A percentile compares a stretch with the other conserved stretches of the same genome.
These are phyloP conservation scores for Drosophila tani DNA, from an alignment of 1,140 invertebrate genomes.

Conservation along the genomic window DNA sequence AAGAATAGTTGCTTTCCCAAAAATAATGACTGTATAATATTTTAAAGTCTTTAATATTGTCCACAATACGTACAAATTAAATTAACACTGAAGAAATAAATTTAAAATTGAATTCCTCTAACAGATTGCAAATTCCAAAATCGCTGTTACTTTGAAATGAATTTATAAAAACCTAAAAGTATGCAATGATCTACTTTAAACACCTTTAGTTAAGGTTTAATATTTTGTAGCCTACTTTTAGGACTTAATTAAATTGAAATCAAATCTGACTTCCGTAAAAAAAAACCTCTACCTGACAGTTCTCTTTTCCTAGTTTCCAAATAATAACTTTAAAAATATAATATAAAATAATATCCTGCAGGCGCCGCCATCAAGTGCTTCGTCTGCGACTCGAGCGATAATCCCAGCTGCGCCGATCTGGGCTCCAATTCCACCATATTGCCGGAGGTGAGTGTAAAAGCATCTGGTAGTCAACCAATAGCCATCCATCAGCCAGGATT, in stretches of 20 bases:
- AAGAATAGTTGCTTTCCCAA: background rate
- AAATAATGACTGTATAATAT: background rate
- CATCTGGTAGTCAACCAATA: background rate
- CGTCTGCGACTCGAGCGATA: constrained; percentile 92
- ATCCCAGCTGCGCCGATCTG: constrained; percentile 88
- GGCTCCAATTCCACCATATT: constrained; percentile 71
- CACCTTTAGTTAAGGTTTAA: background rate
- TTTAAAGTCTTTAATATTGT: background rate
- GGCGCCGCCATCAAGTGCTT: constrained; percentile 89
- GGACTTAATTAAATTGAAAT: no score
- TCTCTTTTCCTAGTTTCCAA: background rate
- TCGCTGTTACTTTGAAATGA: background rate
- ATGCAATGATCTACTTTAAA: background rate
- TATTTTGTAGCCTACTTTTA: background rate
- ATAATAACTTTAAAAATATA: constrained; percentile 7
- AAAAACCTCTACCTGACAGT: background rate
- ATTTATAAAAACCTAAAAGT: background rate
- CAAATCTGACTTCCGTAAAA: no score
- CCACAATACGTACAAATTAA: no score
- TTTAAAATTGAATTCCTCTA: no score
- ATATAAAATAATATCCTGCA: constrained; percentile 43
- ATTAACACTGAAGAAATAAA: no score
- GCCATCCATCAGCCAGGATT: constrained; percentile 10
- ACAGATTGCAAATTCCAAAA: background rate
- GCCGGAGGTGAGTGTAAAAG: constrained; percentile 70